These are phyloP conservation scores for Catharus fuscescens DNA, from an alignment of 2,113 vertebrate genomes.

Conservation along the genomic window DNA sequence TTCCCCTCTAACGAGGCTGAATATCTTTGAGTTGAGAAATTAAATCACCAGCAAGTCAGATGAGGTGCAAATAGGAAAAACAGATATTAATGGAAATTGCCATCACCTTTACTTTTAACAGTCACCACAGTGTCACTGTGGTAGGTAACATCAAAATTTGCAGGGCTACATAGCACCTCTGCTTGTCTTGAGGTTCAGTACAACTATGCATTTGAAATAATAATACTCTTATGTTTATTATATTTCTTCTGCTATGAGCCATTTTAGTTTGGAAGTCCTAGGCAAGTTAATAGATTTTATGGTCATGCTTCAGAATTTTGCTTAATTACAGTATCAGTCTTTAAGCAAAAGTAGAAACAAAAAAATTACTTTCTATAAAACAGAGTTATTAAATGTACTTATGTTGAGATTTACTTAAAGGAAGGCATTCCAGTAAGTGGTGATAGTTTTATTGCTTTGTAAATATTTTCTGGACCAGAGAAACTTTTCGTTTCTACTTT, in stretches of 20 bases:
- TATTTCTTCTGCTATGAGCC: neutral
- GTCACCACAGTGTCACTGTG: neutral
- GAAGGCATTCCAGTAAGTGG: neutral
- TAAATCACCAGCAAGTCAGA: neutral
- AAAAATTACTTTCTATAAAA: neutral
- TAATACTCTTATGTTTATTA: neutral
- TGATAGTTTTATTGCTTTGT: neutral
- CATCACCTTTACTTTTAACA: neutral
- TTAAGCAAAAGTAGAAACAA: neutral
- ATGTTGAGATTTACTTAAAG: neutral
- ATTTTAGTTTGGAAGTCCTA: neutral
- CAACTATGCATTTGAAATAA: neutral
- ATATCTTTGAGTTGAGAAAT: neutral
- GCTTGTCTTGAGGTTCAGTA: neutral
- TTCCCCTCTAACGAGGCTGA: neutral
- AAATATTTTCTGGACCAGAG: neutral
- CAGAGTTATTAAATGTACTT: neutral
- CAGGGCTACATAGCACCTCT: neutral
- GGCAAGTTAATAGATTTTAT: neutral
- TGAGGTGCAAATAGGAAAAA: neutral
- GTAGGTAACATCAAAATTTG: neutral
- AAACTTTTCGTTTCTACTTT: neutral
- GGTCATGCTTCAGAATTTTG: neutral
- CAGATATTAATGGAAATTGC: neutral
- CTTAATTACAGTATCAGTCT: neutral